Percentiles rank a stretch among this genome's conserved stretches.
These are phyloP conservation scores for Macrosteles quadrilineatus DNA, from an alignment of 1,140 invertebrate species.

Conservation along the genomic window DNA sequence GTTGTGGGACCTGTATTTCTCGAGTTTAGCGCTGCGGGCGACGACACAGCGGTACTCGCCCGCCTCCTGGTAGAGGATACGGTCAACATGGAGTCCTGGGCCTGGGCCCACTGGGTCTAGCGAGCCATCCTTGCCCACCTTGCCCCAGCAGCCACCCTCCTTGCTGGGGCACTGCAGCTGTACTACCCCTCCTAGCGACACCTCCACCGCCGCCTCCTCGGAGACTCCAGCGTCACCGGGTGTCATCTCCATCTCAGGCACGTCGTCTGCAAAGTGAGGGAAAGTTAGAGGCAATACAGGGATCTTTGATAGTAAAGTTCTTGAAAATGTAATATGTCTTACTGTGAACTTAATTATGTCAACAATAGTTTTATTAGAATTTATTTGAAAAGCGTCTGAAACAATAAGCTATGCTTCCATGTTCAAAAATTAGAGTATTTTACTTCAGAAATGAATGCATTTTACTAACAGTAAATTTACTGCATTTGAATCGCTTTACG, in stretches of 20 bases:
- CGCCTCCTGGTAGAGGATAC: constrained; percentile 74
- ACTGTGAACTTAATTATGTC: too few relatives aligned
- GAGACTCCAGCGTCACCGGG: constrained; percentile 49
- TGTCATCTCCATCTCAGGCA: constrained; percentile 54
- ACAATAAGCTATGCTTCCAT: too few relatives aligned
- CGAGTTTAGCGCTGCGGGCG: constrained; percentile 55
- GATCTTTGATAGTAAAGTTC: too few relatives aligned
- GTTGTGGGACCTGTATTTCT: constrained; percentile 54
- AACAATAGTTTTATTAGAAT: too few relatives aligned
- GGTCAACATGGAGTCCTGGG: constrained; percentile 61
- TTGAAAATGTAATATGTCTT: too few relatives aligned
- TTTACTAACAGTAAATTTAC: too few relatives aligned
- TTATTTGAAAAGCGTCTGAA: too few relatives aligned
- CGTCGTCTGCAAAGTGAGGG: constrained; percentile 54
- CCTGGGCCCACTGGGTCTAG: constrained; percentile 56
- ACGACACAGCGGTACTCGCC: constrained; percentile 73
- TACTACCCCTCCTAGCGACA: constrained; percentile 79
- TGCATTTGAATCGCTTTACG: too few relatives aligned
- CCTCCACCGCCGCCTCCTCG: constrained; percentile 62
- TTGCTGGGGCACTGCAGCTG: constrained; percentile 80
- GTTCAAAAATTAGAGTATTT: too few relatives aligned
- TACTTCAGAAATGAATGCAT: too few relatives aligned
- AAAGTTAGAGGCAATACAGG: too few relatives aligned
- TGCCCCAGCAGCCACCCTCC: constrained; percentile 58
- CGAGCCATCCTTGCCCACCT: constrained; percentile 42